Evolutionary conservation across 2,113 vertebrate genomes (phyloP), one percentile per base, ranked within the genome.

Genomic region (Thamnophis sirtalis): DNA sequence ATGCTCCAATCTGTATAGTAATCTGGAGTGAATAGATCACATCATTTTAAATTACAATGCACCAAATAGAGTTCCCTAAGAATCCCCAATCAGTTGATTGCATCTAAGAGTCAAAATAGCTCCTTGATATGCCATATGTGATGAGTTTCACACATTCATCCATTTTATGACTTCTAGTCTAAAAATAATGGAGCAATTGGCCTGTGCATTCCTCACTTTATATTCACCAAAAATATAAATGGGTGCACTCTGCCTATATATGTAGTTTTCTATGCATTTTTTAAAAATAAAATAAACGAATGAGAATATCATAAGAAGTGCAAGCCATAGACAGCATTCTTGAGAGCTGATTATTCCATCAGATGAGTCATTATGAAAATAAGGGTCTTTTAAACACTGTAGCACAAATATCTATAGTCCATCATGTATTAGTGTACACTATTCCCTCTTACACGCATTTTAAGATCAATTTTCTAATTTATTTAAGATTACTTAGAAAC

Each of bases 51-150:
- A 55, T 38, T 56, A 54, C 53, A 22, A 56, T 24, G 26, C 54
- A 10, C 19, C 13, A 33, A 56, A 54, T n/a, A 50, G 49, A 51
- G n/a, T 28, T 88, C 86, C 85, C 21, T 38, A 88, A 55, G 53
- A 38, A 54, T 22, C n/a, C n/a, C 53, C 24, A 55, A 88, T 86
- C 92, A 17, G 48, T 0, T 43, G 55, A 50, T 13, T 8, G 91
- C 89, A 9, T 93, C 68, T 2, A 87, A 88, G 15, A 92, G 89
- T 8, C 4, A 86, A 49, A 50, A 49, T 86, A 86, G 24, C 43
- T 86, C 26, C 22, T 86, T 86, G 53, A 4, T 0, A 24, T 50
- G 48, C 0, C 21, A 33, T 0, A 0, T 0, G 0, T 0, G 22
- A 10, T 5, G 0, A 86, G 28, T n/a, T 63, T 84, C 56, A 58